Evolutionary conservation across 2,797 vertebrate genomes (phyloP), one percentile per base, ranked within the genome.

Genomic region (Falco naumanni): DNA sequence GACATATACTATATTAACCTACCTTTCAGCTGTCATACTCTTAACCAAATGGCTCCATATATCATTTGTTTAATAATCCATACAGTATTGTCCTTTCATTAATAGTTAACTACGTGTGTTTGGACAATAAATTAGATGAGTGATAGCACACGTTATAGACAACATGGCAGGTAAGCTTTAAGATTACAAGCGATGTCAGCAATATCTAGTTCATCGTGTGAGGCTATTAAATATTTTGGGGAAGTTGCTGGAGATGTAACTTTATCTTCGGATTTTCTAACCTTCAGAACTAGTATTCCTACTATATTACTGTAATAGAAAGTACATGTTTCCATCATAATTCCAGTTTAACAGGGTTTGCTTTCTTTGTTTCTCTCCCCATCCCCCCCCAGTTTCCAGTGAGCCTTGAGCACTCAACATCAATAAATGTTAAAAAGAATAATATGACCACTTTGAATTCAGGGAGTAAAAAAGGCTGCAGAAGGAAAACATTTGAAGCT

Each of bases 1-100:
- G 93, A 78, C 61, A 63, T 91, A 65, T 22, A 87, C 41, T 78
- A 15, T 56, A 95, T 83, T 88, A 94, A 93, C 69, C 61, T 88
- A 56, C 39, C 69, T 93, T 94, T 95, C 79, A 59, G 20, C n/a
- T 92, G 47, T 93, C 84, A 63, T 69, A 29, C 54, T 56, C 31
- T 89, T 78, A 89, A 78, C 51, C 22, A 89, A 79, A 83, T 84
- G 59, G 48, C 16, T 89, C 57, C 59, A 89, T 93, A 78, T 75
- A 84, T 94, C n/a, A 89, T 78, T 93, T 86, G 39, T 78, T 94
- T 94, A 96, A 95, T 95, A 97, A 93, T 69, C 84, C 81, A 64
- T 90, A 74, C 3, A 48, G 17, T 88, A 88, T 91, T 88, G 81
- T 76, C 37, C 75, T 85, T 94, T 90, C 65, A 69, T 91, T 96